Evolutionary conservation across 2,888 invertebrate genomes (phyloP), one percentile per base, ranked within the genome.

Genomic region (Polietes domitor): DNA sequence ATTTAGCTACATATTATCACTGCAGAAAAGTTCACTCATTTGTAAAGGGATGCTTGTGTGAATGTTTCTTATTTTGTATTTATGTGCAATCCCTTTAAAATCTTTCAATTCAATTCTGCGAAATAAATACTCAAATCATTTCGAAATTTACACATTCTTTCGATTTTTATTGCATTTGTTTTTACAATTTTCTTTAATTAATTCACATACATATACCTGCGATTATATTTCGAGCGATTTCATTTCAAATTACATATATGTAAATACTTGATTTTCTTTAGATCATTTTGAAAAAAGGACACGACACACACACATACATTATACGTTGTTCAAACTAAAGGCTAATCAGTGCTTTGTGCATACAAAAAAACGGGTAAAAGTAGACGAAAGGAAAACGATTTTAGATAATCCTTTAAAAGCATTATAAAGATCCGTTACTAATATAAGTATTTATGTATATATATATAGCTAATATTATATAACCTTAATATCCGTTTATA

Each of bases 301-400:
- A 65, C 65, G 1, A 61, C 41, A 68, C 28, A 53, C 17, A 37
- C 50, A 71, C 71, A 50, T 71, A 50, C 32, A 50, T 55, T 78
- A 47, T 50, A 72, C 47, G 53, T 53, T 19, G 10, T 75, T 79
- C 10, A 43, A 79, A 50, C 41, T 68, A 55, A 74, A 68, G 17
- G 32, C 73, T 74, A 79, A 70, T 79, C 68, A 79, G 74, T 79
- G 79, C 65, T 80, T 80, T 58, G 71, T 80, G 76, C 61, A 76
- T 68, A 68, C 28, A 65, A 68, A 72, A 79, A 12, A 43, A 43
- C 37, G 43, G 9, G 24, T 15, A 58, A 53, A 43, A 41, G 28
- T 63, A 76, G 19, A 17, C 12, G 58, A n/a, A 61, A 21, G n/a
- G n/a, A 63, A 19, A 63, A 19, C 2, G 21, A n/a, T 68, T 61